These are phyloP conservation scores for Mesochorus sp. DNA, from an alignment of 2,888 invertebrate species.

Conservation along the genomic window DNA sequence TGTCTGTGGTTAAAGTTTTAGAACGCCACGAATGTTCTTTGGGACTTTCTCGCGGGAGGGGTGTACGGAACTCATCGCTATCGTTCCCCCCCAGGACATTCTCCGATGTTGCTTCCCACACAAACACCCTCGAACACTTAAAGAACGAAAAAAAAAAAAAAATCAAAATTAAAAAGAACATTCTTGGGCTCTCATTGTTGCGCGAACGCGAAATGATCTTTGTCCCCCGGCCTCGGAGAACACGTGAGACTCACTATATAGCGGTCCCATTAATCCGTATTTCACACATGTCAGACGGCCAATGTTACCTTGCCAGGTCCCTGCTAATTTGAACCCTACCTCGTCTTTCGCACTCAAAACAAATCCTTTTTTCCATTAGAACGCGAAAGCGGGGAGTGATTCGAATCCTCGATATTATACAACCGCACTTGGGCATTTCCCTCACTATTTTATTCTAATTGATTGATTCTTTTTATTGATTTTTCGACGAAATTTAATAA, in stretches of 20 bases:
- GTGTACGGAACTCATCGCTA: conserved; percentile 26
- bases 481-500: no score
- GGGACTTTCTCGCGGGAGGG: conserved; percentile 29
- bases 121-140: conserved; percentile 52
- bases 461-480: no score
- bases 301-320: conserved; percentile 10
- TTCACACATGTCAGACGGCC: conserved; percentile 69
- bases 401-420: no score
- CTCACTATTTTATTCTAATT: no score
- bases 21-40: conserved; percentile 59
- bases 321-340: conserved; percentile 35
- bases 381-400: no score
- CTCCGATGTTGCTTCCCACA: conserved; percentile 70
- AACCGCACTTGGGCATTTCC: no score
- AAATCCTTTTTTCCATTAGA: conserved; percentile 9
- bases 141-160: conserved; percentile 4
- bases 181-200: conserved; percentile 29
- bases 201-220: conserved; percentile 43
- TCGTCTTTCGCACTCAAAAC: conserved; percentile 32
- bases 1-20: conserved; percentile 77
- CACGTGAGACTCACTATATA: conserved; percentile 50
- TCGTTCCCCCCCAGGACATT: conserved; percentile 67
- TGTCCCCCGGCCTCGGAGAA: conserved; percentile 47
- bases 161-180: conserved; percentile 24
- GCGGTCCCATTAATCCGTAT: conserved; percentile 69